Percentiles rank a stretch among this genome's conserved stretches.
Evolutionary conservation across 2,113 vertebrate species (phyloP).

Genomic region (Muntiacus muntjak): DNA sequence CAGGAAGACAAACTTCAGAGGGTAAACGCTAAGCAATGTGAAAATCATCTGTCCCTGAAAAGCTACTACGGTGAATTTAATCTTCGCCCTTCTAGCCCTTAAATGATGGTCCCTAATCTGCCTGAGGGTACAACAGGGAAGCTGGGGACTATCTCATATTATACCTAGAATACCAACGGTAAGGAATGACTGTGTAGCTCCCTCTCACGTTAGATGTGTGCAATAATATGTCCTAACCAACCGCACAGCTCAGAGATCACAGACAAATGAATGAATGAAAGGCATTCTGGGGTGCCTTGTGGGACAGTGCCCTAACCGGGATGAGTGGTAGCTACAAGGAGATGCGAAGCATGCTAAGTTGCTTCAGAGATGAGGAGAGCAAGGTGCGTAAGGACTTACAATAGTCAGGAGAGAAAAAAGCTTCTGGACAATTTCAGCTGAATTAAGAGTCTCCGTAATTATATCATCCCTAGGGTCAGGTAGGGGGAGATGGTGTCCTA

Average conservation of each 20-base stretch:
- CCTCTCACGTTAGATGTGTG: neutral
- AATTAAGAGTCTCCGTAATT: neutral
- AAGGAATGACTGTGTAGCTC: neutral
- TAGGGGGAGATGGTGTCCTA: neutral
- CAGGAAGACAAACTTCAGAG: neutral
- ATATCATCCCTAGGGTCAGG: neutral
- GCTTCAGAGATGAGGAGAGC: neutral
- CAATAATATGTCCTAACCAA: neutral
- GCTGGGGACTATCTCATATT: neutral
- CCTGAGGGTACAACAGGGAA: neutral
- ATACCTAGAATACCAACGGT: neutral
- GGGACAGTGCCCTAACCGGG: neutral
- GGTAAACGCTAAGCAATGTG: neutral
- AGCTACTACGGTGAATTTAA: neutral
- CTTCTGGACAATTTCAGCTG: neutral
- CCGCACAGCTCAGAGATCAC: neutral
- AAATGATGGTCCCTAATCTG: neutral
- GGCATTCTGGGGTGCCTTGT: neutral
- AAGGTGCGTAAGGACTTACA: neutral
- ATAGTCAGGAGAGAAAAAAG: neutral
- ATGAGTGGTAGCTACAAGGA: neutral
- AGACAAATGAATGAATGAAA: neutral
- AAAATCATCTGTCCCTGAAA: constrained; percentile 5
- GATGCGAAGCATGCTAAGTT: neutral
- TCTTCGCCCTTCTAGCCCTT: neutral